phyloP scores from a whole-genome alignment of 1,140 invertebrate species.

The Teleogryllus occipitalis region DNA sequence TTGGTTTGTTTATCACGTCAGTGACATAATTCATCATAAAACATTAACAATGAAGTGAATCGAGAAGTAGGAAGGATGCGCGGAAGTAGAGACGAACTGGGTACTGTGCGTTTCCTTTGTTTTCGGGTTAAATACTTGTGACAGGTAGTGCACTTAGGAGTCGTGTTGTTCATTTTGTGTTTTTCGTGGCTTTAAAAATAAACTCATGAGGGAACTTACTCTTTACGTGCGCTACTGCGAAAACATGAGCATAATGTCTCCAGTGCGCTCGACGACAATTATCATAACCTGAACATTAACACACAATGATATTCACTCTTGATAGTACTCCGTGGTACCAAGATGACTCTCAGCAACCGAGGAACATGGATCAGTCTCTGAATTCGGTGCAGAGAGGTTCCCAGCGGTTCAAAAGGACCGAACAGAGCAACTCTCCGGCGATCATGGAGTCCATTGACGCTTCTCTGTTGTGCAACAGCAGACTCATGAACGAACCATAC shows the following conservation, averaged over 20 bases:
- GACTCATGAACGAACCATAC: constrained; percentile 7
- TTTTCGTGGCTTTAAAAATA: no score
- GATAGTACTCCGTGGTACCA: background rate
- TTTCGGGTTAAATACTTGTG: background rate
- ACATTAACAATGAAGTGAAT: background rate
- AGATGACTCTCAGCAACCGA: background rate
- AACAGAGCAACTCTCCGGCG: constrained; percentile 22
- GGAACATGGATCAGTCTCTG: background rate
- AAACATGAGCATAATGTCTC: no score
- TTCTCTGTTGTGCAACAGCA: constrained; percentile 10
- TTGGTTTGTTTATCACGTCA: background rate
- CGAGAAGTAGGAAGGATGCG: background rate
- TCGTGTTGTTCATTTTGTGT: background rate
- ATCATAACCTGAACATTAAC: background rate
- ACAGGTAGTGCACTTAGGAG: background rate
- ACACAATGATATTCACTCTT: constrained; percentile 1
- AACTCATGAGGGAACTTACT: no score
- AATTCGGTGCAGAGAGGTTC: background rate
- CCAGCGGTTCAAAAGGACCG: background rate
- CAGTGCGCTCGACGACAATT: background rate
- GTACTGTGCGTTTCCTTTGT: background rate
- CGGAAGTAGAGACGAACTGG: background rate
- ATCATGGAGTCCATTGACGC: constrained; percentile 31
- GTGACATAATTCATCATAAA: background rate
- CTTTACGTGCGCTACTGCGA: no score